Evolutionary conservation across 2,797 vertebrate species (phyloP).

Genomic region (Poeciliopsis gracilis): DNA sequence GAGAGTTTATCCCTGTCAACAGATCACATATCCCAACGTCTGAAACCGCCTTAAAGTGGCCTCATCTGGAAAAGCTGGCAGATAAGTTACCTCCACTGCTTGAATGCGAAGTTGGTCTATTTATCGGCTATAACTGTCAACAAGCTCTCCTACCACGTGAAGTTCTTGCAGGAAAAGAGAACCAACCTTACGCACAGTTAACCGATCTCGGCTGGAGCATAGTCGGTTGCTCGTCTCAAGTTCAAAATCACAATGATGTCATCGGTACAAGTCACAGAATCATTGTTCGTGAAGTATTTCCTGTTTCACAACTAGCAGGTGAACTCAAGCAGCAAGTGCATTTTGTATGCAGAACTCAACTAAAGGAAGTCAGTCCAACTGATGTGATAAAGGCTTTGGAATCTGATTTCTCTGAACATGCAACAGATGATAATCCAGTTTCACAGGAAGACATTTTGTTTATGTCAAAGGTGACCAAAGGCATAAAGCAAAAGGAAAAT

Average conservation of each 20-base stretch:
- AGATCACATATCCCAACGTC: background rate
- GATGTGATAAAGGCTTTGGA: slow-evolving; percentile 5
- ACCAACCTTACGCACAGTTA: no score
- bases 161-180: no score
- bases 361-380: background rate
- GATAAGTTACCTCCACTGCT: background rate
- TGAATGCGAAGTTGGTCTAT: no score
- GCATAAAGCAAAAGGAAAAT: slow-evolving; percentile 35
- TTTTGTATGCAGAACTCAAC: background rate
- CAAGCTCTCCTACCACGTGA: no score
- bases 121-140: no score
- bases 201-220: background rate
- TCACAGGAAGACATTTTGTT: slow-evolving; percentile 8
- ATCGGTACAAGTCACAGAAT: slow-evolving; percentile 3
- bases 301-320: background rate
- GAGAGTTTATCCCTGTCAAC: background rate
- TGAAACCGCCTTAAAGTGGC: no score
- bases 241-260: background rate
- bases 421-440: background rate
- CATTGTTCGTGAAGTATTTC: slow-evolving; percentile 1
- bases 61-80: slow-evolving; percentile 1
- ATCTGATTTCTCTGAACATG: background rate
- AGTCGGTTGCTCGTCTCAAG: background rate
- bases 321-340: background rate
- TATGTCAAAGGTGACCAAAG: slow-evolving; percentile 9